phyloP scores from a whole-genome alignment of 2,797 vertebrate species.

The Austrolebias charrua region DNA sequence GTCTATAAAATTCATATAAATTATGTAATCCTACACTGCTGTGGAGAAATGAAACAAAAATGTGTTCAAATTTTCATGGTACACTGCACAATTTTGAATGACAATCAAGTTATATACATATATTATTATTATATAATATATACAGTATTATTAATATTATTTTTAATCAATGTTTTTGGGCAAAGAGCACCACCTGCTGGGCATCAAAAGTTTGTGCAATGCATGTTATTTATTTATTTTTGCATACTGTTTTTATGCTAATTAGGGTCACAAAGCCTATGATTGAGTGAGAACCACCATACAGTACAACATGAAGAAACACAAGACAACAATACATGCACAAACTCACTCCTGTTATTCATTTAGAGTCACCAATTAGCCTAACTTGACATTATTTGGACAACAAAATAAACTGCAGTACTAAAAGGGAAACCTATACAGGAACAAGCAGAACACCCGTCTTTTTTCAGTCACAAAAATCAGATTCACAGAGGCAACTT shows the following conservation, averaged over 20 bases:
- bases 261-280: background rate
- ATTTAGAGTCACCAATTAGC: background rate
- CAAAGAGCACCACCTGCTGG: conserved; percentile 62
- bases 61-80: too few species aligned
- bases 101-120: too few species aligned
- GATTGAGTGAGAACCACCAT: background rate
- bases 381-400: too few species aligned
- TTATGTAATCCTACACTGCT: too few species aligned
- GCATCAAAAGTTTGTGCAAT: background rate
- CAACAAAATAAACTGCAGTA: background rate
- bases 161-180: background rate
- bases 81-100: too few species aligned
- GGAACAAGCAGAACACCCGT: background rate
- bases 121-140: too few species aligned
- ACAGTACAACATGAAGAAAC: background rate
- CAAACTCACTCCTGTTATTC: too few species aligned
- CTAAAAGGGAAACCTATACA: background rate
- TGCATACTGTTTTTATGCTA: background rate
- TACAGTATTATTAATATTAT: too few species aligned
- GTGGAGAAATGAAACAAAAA: too few species aligned
- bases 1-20: too few species aligned
- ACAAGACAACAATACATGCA: background rate
- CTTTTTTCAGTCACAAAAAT: background rate
- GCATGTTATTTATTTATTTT: background rate
- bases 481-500: background rate